These are phyloP conservation scores for Cosmopolites sordidus DNA, from an alignment of 2,888 invertebrate species.

Conservation along the genomic window DNA sequence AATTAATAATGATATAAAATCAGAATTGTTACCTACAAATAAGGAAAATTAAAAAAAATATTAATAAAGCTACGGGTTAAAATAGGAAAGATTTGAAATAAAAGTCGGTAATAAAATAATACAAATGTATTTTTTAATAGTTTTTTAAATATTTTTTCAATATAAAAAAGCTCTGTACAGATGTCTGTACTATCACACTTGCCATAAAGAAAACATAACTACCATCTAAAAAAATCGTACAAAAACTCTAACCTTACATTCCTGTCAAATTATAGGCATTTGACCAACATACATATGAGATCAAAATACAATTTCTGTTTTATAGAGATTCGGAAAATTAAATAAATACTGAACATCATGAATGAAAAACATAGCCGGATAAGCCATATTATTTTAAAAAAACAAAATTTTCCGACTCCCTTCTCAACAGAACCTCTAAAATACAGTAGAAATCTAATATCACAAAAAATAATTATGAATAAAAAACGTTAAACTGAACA, in stretches of 20 bases:
- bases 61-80: too few relatives aligned
- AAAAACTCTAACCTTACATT: conserved; percentile 24
- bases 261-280: conserved; percentile 17
- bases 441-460: conserved; percentile 33
- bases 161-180: conserved; percentile 27
- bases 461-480: conserved; percentile 27
- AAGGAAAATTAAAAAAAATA: too few relatives aligned
- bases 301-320: conserved; percentile 18
- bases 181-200: conserved; percentile 26
- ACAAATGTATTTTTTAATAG: conserved; percentile 18
- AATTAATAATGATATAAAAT: too few relatives aligned
- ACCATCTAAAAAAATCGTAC: conserved; percentile 26
- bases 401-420: conserved; percentile 18
- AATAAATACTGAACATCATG: conserved; percentile 15
- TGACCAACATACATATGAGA: conserved; percentile 23
- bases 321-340: conserved; percentile 19
- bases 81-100: too few relatives aligned
- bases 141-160: conserved; percentile 21
- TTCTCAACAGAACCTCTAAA: conserved; percentile 14
- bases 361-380: background rate
- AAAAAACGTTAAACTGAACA: conserved; percentile 22
- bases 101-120: conserved; percentile 19
- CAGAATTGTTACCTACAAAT: too few relatives aligned
- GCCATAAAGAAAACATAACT: conserved; percentile 25
- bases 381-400: background rate